Evolutionary conservation across 2,888 invertebrate species (phyloP).

Genomic region (Desoria tigrina): DNA sequence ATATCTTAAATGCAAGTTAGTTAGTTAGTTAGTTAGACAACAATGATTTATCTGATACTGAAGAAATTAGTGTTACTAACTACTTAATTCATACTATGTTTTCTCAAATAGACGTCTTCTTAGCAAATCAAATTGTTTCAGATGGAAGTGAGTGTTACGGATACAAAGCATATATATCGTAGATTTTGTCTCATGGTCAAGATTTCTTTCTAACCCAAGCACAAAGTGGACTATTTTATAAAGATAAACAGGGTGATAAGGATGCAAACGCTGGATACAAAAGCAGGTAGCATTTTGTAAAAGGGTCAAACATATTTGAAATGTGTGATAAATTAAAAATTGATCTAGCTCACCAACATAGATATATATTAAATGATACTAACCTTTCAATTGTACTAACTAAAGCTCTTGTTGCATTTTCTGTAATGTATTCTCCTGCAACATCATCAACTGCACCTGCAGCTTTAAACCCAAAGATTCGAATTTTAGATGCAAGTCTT

Average conservation of each 20-base stretch:
- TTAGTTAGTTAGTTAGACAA: conserved; percentile 17
- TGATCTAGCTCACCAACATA: conserved; percentile 35
- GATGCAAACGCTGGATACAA: conserved; percentile 25
- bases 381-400: conserved; percentile 31
- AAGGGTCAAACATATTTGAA: conserved; percentile 27
- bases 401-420: conserved; percentile 28
- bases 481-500: conserved; percentile 43
- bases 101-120: conserved; percentile 22
- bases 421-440: conserved; percentile 14
- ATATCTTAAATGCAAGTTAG: conserved; percentile 22
- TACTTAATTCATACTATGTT: conserved; percentile 27
- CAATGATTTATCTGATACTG: neutral
- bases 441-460: neutral
- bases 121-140: conserved; percentile 24
- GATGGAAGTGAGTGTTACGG: conserved; percentile 22
- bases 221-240: conserved; percentile 24
- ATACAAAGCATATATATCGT: conserved; percentile 19
- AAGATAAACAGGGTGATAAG: conserved; percentile 20
- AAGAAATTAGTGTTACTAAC: conserved; percentile 15
- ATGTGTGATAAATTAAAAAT: conserved; percentile 34
- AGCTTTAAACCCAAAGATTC: conserved; percentile 21
- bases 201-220: conserved; percentile 17
- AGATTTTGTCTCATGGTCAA: conserved; percentile 18
- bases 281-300: conserved; percentile 16
- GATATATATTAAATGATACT: conserved; percentile 34